Base-by-base conservation (phyloP, 2,888 invertebrate genomes). In the Drepana falcataria region DNA sequence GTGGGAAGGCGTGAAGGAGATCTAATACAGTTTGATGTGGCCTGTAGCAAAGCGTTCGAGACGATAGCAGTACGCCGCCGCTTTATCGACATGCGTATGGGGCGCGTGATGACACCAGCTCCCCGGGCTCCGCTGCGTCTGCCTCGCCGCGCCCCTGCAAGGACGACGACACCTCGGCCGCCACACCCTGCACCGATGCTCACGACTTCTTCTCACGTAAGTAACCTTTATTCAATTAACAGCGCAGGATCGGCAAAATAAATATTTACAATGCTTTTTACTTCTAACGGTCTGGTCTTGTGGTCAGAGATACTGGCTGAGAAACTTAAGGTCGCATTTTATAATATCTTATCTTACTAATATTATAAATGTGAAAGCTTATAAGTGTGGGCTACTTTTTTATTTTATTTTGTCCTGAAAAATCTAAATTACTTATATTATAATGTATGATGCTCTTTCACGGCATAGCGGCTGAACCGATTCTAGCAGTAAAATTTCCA, bases 81-180 rank as follows among this genome's bases (percentile, higher is more conserved):
- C 74, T 91, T 63, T 91, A 91, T 75, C 86, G 89, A 40, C 85
- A 86, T 64, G 74, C 71, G 51, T 89, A 89, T 65, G 68, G 75
- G 1, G 76, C 84, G 2, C 81, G 91, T 0, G 91, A 91, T 57
- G 91, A 91, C 71, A 91, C 91, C 61, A 91, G 91, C 73, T 91
- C 91, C 2, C 91, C 91, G 0, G 91, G 91, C 7, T 91, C 91
- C 0, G 91, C 91, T 1, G 85, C 91, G 3, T 91, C 91, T 0
- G 91, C 91, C 7, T 91, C 91, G 1, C 91, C 91, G 7, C 78
- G 91, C 1, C 87, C 89, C 55, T 90, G 88, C 77, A 91, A 91
- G 69, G 91, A 91, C 44, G 91, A 91, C 59, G 91, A 91, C 33
- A 67, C 81, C 0, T 75, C 82, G 2, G 56, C 81, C 0, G 65